Conservation (phyloP, 2,888 invertebrate genomes). For the Idaea aversata region DNA sequence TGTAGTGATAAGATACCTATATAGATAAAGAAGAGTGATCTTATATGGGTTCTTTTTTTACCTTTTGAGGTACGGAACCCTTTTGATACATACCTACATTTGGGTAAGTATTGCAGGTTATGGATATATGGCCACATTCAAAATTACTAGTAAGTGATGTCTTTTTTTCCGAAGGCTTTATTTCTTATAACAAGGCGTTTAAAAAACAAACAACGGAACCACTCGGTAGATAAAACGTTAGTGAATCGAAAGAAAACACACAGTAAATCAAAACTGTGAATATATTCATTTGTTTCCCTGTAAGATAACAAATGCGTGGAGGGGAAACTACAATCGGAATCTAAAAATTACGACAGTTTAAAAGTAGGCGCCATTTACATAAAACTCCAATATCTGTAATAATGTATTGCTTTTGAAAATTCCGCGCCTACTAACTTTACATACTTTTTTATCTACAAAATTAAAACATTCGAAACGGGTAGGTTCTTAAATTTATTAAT, state of each 20-base stretch:
- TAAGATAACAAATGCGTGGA: conserved; percentile 71
- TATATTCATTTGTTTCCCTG: conserved; percentile 69
- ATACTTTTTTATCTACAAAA: not conserved
- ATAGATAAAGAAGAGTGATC: too few relatives aligned
- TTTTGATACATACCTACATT: too few relatives aligned
- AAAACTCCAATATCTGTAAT: conserved; percentile 75
- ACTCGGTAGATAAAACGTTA: conserved; percentile 30
- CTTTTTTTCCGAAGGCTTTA: not conserved
- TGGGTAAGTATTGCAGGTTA: too few relatives aligned
- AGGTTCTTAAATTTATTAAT: too few relatives aligned
- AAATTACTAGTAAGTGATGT: too few relatives aligned
- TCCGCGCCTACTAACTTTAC: conserved; percentile 29
- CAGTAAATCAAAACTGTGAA: conserved; percentile 68
- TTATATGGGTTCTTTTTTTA: too few relatives aligned
- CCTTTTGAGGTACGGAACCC: too few relatives aligned
- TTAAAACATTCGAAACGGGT: not conserved
- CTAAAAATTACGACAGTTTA: conserved; percentile 80
- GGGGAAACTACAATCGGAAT: conserved; percentile 75
- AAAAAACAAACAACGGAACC: conserved; percentile 26
- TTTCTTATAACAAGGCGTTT: not conserved
- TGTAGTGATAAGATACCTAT: too few relatives aligned
- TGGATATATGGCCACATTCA: too few relatives aligned
- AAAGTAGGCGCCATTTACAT: conserved; percentile 78
- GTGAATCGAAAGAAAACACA: conserved; percentile 49
- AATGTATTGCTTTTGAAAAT: conserved; percentile 57